Percentiles rank a stretch among this genome's conserved stretches.
Evolutionary conservation across 2,113 vertebrate species (phyloP).

Genomic region (Lepisosteus oculatus): DNA sequence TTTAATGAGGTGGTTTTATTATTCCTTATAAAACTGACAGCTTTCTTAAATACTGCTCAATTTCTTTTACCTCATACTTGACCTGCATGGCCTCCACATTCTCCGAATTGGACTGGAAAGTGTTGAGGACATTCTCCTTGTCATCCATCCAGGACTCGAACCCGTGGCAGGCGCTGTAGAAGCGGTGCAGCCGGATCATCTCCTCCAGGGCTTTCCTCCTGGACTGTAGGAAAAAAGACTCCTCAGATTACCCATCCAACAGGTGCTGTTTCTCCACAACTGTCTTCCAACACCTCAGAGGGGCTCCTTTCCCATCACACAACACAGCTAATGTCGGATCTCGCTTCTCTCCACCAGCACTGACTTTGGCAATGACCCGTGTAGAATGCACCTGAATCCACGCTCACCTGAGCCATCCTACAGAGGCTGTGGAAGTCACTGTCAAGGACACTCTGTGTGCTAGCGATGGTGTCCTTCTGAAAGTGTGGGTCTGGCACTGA

Average conservation of each 20-base stretch:
- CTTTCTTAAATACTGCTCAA: no score
- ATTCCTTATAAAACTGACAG: no score
- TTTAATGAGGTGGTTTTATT: no score
- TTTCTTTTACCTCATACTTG: slow-evolving; percentile 72
- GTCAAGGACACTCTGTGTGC: slow-evolving; percentile 64
- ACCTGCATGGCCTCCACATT: slow-evolving; percentile 68
- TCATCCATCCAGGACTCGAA: slow-evolving; percentile 85
- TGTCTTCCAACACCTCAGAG: no score
- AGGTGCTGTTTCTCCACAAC: no score
- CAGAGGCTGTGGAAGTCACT: slow-evolving; percentile 61
- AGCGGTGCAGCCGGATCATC: slow-evolving; percentile 68
- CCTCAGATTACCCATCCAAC: no score
- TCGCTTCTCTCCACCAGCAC: no score
- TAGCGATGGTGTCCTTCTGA: slow-evolving; percentile 67
- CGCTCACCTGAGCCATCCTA: slow-evolving; percentile 69
- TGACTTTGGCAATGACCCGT: no score
- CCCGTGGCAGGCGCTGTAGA: slow-evolving; percentile 74
- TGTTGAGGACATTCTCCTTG: slow-evolving; percentile 71
- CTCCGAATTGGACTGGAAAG: slow-evolving; percentile 62
- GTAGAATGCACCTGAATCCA: no score
- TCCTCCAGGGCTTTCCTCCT: slow-evolving; percentile 73
- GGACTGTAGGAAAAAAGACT: slow-evolving; percentile 39
- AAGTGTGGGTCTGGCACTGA: slow-evolving; percentile 63
- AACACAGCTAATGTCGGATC: no score
- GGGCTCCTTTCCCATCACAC: no score